Evolutionary conservation across 2,113 vertebrate species (phyloP), one percentile per base, ranked within the genome.

Genomic region (pig (Sus scrofa)): DNA sequence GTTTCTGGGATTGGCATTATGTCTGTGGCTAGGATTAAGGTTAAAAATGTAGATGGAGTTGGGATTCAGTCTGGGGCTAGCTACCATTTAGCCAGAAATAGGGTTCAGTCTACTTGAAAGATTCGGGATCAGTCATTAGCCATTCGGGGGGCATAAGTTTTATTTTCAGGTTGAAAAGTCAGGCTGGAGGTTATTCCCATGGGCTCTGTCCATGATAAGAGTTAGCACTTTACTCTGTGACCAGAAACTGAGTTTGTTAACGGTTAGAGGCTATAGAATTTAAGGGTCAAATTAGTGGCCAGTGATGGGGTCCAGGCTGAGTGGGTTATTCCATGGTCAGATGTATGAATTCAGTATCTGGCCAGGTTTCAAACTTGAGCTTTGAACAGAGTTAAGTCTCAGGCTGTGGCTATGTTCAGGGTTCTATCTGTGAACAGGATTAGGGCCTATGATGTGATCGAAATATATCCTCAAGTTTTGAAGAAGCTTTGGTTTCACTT

Each of bases 401-500:
- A 96, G 63, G n/a, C 52, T 91, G 6, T 83, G 30, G 20, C n/a
- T 27, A 32, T 94, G 54, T 71, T 89, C 74, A 92, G 32, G 37
- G 16, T 87, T 89, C 74, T 95, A 39, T 85, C 54, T 91, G 71
- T 93, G 86, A 77, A 19, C 30, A 96, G 10, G 52, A 86, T 96
- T 96, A 93, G 62, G 56, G 20, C 56, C 89, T 82, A 86, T 88
- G 26, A 32, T 63, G 30, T 92, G 60, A 65, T 82, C 50, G 91
- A n/a, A 96, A 91, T 91, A 94, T 90, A 91, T 60, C 86, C 62
- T 88, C 56, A 92, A 86, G 44, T 96, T 96, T 90, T 92, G 62
- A 95, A 67, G 37, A 94, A 65, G 62, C 93, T 97, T 81, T 68
- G 37, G 27, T 97, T 97, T 95, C 94, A 96, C 52, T 95, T 97